Percentiles rank a stretch among this genome's conserved stretches.
Evolutionary conservation across 53 echinoderm and acorn worm species (phyloP).

Genomic region (Glandiceps talaboti): DNA sequence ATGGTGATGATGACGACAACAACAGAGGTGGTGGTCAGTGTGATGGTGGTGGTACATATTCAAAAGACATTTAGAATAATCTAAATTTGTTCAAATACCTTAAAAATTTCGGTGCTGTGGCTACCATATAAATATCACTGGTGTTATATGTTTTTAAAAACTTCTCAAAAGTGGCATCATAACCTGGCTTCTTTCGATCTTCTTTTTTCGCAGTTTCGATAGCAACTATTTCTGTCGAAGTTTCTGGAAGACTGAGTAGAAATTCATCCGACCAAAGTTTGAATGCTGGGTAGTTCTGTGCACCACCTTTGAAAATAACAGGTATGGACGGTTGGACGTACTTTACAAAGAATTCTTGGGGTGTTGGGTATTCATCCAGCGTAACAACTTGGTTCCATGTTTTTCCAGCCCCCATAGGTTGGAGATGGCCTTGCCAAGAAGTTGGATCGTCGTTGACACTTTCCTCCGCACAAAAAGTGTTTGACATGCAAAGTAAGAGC

Average conservation of each 20-base stretch:
- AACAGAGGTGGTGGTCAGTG: no score
- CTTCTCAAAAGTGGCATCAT: conserved; percentile 41
- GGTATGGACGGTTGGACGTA: conserved; percentile 59
- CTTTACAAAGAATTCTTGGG: conserved; percentile 54
- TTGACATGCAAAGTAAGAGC: no score
- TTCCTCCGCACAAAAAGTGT: no score
- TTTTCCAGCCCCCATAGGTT: conserved; percentile 22
- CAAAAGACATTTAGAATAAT: no score
- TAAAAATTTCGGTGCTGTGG: conserved; percentile 48
- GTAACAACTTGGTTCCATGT: conserved; percentile 9
- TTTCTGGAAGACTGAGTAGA: conserved; percentile 36
- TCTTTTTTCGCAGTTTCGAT: conserved; percentile 64
- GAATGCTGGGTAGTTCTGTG: conserved; percentile 55
- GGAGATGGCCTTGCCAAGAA: conserved; percentile 20
- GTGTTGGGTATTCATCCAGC: conserved; percentile 37
- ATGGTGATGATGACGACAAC: no score
- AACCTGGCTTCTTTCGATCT: conserved; percentile 27
- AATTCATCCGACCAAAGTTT: conserved; percentile 52
- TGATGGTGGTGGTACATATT: no score
- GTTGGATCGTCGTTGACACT: background rate
- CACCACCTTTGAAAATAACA: conserved; percentile 46
- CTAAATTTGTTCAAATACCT: no score
- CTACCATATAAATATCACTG: conserved; percentile 63
- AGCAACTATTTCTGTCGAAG: conserved; percentile 27
- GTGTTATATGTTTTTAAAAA: conserved; percentile 55